Base-by-base conservation (phyloP, 2,113 vertebrate genomes). In the Machaerirhynchus nigripectus region DNA sequence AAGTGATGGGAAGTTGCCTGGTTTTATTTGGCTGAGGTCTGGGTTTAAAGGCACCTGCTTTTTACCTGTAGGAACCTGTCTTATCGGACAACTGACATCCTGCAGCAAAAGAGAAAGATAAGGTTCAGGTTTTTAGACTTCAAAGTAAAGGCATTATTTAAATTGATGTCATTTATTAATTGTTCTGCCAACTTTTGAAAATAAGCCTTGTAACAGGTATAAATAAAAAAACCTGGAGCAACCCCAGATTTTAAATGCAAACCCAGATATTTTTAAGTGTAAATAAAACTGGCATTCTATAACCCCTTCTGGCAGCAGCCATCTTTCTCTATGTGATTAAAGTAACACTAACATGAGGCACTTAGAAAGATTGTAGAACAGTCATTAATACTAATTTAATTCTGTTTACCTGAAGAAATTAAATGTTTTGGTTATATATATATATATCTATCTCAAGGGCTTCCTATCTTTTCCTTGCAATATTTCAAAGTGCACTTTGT, bases 21-120 rank as follows among this genome's bases (percentile, higher is more conserved):
- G 98, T 98, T 99, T 99, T 90, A 98, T 98, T 98, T 99, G 99
- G 98, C 98, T 99, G 98, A 98, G 98, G 97, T 99, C 99, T 94
- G 99, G 99, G 97, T 99, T 99, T 98, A 99, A 99, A 99, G 99
- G 99, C 99, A 99, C 99, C 99, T 99, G 99, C 98, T 99, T 99
- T 99, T 99, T 99, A 98, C 99, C 99, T 97, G 99, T 99, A 98
- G 99, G 99, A 98, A 99, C 99, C 99, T 99, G 99, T 97, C 99
- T 99, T 97, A 99, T 98, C 1, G 99, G 99, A 97, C 99, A 99
- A 97, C 99, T 99, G 97, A 99, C 99, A 98, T 99, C 99, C 99
- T 99, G 98, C 4, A 97, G 59, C 96, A 92, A 94, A 90, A 97
- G 90, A 95, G 60, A 67, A 89, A 97, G 70, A n/a, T 33, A 63